Evolutionary conservation across 1,140 invertebrate genomes (phyloP), one percentile per base, ranked within the genome.

Genomic region (Lordiphosa collinella): DNA sequence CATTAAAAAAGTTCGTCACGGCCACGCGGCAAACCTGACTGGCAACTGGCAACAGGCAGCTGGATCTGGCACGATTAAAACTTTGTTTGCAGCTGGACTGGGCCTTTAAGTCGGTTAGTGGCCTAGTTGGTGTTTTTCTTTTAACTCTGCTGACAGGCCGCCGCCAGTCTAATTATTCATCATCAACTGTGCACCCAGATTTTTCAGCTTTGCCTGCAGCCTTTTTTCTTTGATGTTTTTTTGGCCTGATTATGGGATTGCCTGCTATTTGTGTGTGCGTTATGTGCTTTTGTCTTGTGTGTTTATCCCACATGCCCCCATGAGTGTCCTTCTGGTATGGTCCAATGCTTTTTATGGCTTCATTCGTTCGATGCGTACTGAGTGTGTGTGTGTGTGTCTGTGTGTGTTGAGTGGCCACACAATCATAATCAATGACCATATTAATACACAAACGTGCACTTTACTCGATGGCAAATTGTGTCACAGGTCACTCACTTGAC

Each of bases 1-100:
- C 76, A 80, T 80, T 80, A 80, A 82, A 80, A 66, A 80, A 82
- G 65, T 80, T 82, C 58, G 76, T 82, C 76, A 84, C 62, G 71
- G 62, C 63, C 40, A 63, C 34, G 31, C 31, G n/a, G 12, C 37
- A 1, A 35, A 10, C 18, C 18, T 13, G 8, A 44, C 18, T 29
- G 11, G 11, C 44, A 11, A 47, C 44, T 31, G 25, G 25, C 18
- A 29, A 34, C 44, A 7, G 40, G 36, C 36, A 38, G 13, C 14
- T 12, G 12, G 7, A 14, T 38, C 10, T 12, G 13, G 13, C 18
- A 2, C 18, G 18, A 18, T 18, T 18, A 18, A 18, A 18, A 38
- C 13, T 14, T 7, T 1, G 36, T 9, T 7, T 14, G 36, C 34
- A 0, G 4, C 13, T 4, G 12, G 13, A 38, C 36, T 14, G 13